Percentiles rank a stretch among this genome's conserved stretches.
phyloP scores from a whole-genome alignment of 35 echinoderm and acorn worm species.

The Anneissia japonica region DNA sequence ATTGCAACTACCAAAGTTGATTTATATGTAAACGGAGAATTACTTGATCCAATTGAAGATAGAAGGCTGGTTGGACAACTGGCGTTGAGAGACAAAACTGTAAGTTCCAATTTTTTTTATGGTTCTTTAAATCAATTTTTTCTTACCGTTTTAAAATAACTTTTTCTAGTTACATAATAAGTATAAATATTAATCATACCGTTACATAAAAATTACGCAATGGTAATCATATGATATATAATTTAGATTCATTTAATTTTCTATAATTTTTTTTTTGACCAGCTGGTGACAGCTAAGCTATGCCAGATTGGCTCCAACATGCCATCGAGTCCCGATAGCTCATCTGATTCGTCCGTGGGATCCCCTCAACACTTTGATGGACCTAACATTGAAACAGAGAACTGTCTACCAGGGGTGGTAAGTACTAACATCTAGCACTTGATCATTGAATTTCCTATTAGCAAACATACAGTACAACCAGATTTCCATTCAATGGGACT shows the following conservation, averaged over 20 bases:
- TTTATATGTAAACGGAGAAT: conserved; percentile 91
- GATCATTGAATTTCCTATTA: no score
- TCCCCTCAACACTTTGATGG: conserved; percentile 88
- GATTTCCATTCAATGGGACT: background rate
- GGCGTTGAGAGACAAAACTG: conserved; percentile 88
- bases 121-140: background rate
- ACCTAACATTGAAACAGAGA: conserved; percentile 92
- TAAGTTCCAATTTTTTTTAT: conserved; percentile 33
- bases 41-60: conserved; percentile 89
- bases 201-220: no score
- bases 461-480: background rate
- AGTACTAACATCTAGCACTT: no score
- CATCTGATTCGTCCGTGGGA: conserved; percentile 88
- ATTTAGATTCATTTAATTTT: conserved; percentile 1
- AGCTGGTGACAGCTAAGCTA: conserved; percentile 94
- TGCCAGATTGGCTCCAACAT: conserved; percentile 91
- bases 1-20: conserved; percentile 80
- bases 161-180: no score
- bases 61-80: conserved; percentile 73
- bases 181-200: no score
- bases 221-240: no score
- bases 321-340: conserved; percentile 96
- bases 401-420: conserved; percentile 96
- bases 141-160: no score
- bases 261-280: background rate